phyloP scores from a whole-genome alignment of 2,888 invertebrate genomes.

The Temnothorax rugatulus region DNA sequence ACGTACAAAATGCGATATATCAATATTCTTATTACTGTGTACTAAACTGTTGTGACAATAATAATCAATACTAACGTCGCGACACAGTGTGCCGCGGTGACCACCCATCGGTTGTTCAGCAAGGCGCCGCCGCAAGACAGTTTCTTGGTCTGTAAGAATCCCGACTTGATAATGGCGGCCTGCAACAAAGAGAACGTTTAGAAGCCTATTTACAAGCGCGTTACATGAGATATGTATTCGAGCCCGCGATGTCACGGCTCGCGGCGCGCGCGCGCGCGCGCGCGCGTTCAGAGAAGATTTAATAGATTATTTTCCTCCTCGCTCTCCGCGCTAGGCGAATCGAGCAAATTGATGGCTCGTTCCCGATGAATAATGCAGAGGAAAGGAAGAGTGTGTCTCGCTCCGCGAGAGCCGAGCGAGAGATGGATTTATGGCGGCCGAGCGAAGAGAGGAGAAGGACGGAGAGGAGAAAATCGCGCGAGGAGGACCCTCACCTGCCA shows the following conservation, averaged over 20 bases:
- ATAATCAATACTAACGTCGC: slow-evolving; percentile 91
- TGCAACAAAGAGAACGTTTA: slow-evolving; percentile 74
- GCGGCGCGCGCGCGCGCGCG: no score
- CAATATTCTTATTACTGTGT: neutral
- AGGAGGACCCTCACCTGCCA: slow-evolving; percentile 90
- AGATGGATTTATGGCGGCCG: slow-evolving; percentile 50
- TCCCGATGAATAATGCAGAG: slow-evolving; percentile 61
- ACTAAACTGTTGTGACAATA: neutral
- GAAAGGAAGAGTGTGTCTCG: slow-evolving; percentile 57
- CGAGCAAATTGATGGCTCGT: slow-evolving; percentile 44
- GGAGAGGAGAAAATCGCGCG: slow-evolving; percentile 1
- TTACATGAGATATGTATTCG: slow-evolving; percentile 40
- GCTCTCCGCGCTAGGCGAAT: slow-evolving; percentile 1
- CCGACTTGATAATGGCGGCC: slow-evolving; percentile 96
- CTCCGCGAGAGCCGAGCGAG: slow-evolving; percentile 38
- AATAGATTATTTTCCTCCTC: slow-evolving; percentile 35
- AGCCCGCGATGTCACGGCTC: slow-evolving; percentile 27
- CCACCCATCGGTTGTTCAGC: slow-evolving; percentile 96
- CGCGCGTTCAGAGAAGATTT: slow-evolving; percentile 34
- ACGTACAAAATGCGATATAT: slow-evolving; percentile 70
- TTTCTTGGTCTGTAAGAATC: slow-evolving; percentile 95
- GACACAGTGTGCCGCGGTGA: slow-evolving; percentile 97
- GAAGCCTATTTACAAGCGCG: neutral
- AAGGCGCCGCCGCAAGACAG: slow-evolving; percentile 97
- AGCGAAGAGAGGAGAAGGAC: neutral